Evolutionary conservation across 2,113 vertebrate species (phyloP).

Genomic region (Accipiter virgatus): DNA sequence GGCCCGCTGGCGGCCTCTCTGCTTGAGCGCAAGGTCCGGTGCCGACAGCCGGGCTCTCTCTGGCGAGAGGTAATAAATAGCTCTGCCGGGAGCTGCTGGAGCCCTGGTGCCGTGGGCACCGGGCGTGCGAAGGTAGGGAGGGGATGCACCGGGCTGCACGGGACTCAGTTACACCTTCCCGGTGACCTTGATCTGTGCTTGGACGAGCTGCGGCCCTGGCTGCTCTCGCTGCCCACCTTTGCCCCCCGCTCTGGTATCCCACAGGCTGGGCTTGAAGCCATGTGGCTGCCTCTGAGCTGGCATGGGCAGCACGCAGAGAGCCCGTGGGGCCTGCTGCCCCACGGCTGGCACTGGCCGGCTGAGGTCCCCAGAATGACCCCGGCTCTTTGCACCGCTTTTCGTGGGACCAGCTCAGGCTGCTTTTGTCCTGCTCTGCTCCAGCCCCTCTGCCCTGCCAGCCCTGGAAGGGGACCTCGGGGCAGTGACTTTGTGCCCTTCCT

Average conservation of each 20-base stretch:
- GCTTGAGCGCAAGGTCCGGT: neutral
- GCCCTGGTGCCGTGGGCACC: neutral
- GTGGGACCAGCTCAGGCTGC: neutral
- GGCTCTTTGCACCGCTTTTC: accelerated
- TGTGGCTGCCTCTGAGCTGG: neutral
- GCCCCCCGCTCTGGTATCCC: neutral
- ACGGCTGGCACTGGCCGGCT: accelerated
- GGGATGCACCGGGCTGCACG: accelerated
- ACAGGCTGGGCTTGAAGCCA: neutral
- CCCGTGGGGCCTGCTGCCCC: neutral
- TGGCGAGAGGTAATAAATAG: neutral
- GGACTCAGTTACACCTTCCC: accelerated
- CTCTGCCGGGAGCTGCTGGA: neutral
- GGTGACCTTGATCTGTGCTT: neutral
- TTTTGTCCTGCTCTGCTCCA: neutral
- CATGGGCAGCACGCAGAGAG: accelerated
- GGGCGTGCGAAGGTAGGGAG: neutral
- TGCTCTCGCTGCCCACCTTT: neutral
- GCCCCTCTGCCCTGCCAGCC: neutral
- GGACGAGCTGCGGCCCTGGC: neutral
- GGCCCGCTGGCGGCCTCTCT: accelerated
- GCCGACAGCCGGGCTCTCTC: accelerated
- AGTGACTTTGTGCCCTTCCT: neutral
- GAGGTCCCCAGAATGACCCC: too few relatives aligned
- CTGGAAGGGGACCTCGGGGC: accelerated